phyloP scores from a whole-genome alignment of 2,113 vertebrate genomes.

The Corythaixoides concolor region DNA sequence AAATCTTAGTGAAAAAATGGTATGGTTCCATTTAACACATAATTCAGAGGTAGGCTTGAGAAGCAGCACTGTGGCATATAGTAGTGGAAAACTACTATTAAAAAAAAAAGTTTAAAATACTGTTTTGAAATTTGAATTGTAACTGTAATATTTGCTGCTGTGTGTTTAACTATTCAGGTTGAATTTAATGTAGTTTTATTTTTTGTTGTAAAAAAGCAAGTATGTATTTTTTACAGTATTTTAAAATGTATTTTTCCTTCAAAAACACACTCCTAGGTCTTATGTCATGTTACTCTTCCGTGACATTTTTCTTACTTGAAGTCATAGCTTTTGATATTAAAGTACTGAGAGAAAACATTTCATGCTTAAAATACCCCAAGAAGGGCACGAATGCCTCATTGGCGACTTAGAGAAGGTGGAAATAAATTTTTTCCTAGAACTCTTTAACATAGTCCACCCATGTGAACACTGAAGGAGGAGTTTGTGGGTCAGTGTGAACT shows the following conservation, averaged over 20 bases:
- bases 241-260: conserved; percentile 33
- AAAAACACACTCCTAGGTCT: not conserved
- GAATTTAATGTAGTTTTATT: not conserved
- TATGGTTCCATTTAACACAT: not conserved
- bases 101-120: not conserved
- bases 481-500: conserved; percentile 68
- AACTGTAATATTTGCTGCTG: conserved; percentile 41
- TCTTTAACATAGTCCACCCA: conserved; percentile 5
- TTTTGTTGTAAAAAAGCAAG: not conserved
- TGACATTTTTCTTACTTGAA: conserved; percentile 24
- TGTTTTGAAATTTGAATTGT: not conserved
- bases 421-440: not conserved
- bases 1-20: not conserved
- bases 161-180: conserved; percentile 8
- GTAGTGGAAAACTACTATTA: conserved; percentile 24
- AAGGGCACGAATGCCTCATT: not conserved
- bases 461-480: conserved; percentile 44
- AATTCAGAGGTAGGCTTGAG: not conserved
- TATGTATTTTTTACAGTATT: conserved; percentile 18
- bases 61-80: not conserved
- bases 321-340: not conserved
- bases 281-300: not conserved
- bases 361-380: not conserved
- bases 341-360: not conserved
- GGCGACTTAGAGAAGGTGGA: not conserved